Conservation (phyloP, 2,888 invertebrate species). For the Patella caerulea region DNA sequence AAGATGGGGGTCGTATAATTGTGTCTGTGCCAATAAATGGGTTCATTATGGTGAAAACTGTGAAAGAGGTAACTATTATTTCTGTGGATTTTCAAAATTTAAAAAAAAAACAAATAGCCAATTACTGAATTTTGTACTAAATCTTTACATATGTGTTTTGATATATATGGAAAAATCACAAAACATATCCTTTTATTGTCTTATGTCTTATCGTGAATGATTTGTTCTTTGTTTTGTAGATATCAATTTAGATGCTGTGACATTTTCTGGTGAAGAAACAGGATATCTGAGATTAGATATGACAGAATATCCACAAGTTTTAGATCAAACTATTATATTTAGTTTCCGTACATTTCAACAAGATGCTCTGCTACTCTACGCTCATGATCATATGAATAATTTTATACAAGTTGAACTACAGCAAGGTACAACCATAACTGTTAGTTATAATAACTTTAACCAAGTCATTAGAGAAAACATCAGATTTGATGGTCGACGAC, state of each 20-base stretch:
- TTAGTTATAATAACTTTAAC: slow-evolving; percentile 47
- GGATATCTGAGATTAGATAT: slow-evolving; percentile 77
- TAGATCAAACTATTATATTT: slow-evolving; percentile 86
- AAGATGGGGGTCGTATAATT: slow-evolving; percentile 87
- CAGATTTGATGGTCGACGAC: background rate
- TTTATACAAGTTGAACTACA: slow-evolving; percentile 80
- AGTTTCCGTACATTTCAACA: slow-evolving; percentile 91
- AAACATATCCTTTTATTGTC: too few relatives aligned
- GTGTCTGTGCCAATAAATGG: slow-evolving; percentile 92
- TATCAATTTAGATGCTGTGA: slow-evolving; percentile 89
- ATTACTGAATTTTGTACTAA: too few relatives aligned
- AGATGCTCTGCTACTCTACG: slow-evolving; percentile 82
- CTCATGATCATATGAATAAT: slow-evolving; percentile 93
- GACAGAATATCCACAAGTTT: slow-evolving; percentile 79
- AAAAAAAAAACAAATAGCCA: too few relatives aligned
- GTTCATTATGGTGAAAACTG: slow-evolving; percentile 92
- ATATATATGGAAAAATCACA: too few relatives aligned
- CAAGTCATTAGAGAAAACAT: slow-evolving; percentile 37
- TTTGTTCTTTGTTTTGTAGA: slow-evolving; percentile 75
- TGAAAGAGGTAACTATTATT: slow-evolving; percentile 83
- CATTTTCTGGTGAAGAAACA: slow-evolving; percentile 85
- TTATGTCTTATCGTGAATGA: background rate
- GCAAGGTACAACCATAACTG: slow-evolving; percentile 41
- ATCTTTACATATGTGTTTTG: too few relatives aligned
- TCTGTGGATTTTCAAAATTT: background rate